A percentile compares a stretch with the other conserved stretches of the same genome.
phyloP scores from a whole-genome alignment of 92 coral and sea anemone genomes.

The Porites divaricata region DNA sequence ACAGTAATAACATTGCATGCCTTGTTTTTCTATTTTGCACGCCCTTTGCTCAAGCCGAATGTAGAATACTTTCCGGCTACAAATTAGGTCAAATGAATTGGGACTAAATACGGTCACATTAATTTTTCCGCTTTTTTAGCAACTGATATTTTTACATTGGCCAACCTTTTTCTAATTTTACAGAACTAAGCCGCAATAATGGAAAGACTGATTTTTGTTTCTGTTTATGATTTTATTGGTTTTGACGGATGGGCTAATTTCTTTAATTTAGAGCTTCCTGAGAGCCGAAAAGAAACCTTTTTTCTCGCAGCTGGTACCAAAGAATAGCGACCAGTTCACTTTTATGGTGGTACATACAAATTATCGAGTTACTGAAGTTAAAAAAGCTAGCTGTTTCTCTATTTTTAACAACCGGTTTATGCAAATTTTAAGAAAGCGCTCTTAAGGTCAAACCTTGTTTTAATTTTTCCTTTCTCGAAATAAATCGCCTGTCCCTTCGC shows the following conservation, averaged over 20 bases:
- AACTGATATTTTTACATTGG: neutral
- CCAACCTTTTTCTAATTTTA: neutral
- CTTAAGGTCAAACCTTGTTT: neutral
- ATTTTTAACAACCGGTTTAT: slow-evolving; percentile 3
- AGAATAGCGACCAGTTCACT: neutral
- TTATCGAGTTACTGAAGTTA: neutral
- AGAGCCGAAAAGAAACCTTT: neutral
- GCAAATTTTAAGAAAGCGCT: neutral
- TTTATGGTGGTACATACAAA: slow-evolving; percentile 42
- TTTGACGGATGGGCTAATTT: slow-evolving; percentile 15
- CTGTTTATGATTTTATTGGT: neutral
- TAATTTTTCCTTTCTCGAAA: slow-evolving; percentile 19
- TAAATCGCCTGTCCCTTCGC: neutral
- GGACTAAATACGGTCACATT: neutral
- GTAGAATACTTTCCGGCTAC: neutral
- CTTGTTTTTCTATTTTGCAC: too few relatives aligned
- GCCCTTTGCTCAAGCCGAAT: neutral
- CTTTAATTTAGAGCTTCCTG: neutral
- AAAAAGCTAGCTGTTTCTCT: neutral
- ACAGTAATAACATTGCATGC: neutral
- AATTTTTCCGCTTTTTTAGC: neutral
- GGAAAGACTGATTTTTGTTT: neutral
- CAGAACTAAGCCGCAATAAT: neutral
- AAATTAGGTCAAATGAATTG: neutral
- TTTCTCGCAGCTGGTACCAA: slow-evolving; percentile 20